Percentiles rank a stretch among this genome's conserved stretches.
Evolutionary conservation across 2,113 vertebrate genomes (phyloP).

Genomic region (Salminus brasiliensis): DNA sequence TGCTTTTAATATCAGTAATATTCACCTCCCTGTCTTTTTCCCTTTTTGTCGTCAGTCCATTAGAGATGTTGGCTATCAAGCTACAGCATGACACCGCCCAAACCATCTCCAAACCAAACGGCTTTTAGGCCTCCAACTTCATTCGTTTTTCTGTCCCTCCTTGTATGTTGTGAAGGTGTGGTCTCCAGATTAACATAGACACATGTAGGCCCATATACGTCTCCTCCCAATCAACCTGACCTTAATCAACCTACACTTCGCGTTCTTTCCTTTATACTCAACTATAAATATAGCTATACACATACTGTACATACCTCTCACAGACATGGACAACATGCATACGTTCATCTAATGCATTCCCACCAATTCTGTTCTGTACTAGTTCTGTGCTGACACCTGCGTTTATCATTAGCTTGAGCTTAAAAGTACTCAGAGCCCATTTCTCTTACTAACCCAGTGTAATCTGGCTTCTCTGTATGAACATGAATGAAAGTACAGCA

Average conservation of each 20-base stretch:
- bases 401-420: background rate
- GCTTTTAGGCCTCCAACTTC: no score
- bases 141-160: no score
- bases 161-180: background rate
- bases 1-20: background rate
- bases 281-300: background rate
- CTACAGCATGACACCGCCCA: background rate
- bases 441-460: slow-evolving; percentile 4
- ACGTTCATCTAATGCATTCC: background rate
- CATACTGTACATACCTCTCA: no score
- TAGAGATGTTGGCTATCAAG: background rate
- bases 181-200: no score
- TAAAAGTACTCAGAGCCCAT: background rate
- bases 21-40: background rate
- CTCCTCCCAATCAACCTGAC: no score
- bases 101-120: background rate
- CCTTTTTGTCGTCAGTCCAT: background rate
- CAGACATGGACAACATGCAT: background rate
- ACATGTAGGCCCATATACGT: no score
- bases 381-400: background rate
- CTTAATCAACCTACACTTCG: background rate
- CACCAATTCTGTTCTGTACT: background rate
- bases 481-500: background rate
- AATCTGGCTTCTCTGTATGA: background rate
- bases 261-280: background rate